Evolutionary conservation across 1,140 invertebrate genomes (phyloP), one percentile per base, ranked within the genome.

Genomic region (Anadara kagoshimensis): DNA sequence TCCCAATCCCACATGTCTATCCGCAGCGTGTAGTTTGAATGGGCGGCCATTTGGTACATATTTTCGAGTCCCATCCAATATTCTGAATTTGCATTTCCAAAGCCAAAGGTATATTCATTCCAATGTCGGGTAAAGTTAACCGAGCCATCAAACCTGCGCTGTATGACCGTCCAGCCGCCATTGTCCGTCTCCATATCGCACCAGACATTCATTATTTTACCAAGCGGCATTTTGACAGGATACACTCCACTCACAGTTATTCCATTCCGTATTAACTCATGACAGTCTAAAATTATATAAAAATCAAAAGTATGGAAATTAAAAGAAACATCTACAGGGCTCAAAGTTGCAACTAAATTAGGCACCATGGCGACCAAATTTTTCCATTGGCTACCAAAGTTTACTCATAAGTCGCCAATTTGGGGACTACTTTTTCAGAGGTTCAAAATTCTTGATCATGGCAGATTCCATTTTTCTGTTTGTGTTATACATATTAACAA

Each of bases 1-100:
- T 97, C 96, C 89, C 97, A 98, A 87, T 97, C 96, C 89, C 96
- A 95, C 8, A 98, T 90, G 86, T 98, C 96, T 5, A 98, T 94
- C 20, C 96, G 89, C 0, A 98, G 91, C 83, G 93, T 93, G 86
- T 97, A 96, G 83, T 97, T 95, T 82, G 96, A 77, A 22, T 67
- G 44, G 1, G 36, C 81, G 5, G 90, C 90, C 63, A 90, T 69
- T 18, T 75, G 63, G 78, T 91, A 86, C 0, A 91, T 72, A 59
- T 89, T 78, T 56, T 91, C 90, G 58, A 90, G 89, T 14, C 91
- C 91, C 8, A 91, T 64, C 91, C 90, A 91, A 73, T 87, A 91
- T 62, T 91, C 90, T 69, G 94, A 93, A 47, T 93, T 93, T 0
- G 94, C 94, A 88, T 97, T 95, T 4, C 97, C 97, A 85, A 98